Base-by-base conservation (phyloP, 2,797 vertebrate species). In the Acridotheres tristis region DNA sequence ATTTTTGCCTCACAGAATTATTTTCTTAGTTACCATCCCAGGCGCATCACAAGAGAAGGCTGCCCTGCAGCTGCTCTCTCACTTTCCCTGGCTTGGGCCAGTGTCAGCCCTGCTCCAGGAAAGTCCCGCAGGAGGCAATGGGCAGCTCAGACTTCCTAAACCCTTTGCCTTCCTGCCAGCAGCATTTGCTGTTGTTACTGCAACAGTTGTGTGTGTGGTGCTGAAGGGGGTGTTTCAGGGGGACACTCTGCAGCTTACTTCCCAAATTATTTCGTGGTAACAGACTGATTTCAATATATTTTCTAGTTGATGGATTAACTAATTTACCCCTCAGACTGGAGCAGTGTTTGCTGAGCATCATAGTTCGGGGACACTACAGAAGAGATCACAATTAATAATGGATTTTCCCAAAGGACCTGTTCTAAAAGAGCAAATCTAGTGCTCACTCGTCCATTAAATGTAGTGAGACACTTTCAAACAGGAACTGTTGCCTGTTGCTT, bases 361-460 rank as follows among this genome's bases (percentile, higher is more conserved):
- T 22, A 92, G 86, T 83, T 93, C 0, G 1, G 74, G 88, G 81
- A 68, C 74, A 48, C 71, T 90, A 53, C 58, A 71, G 88, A 80
- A 80, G 54, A 89, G 63, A 93, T 74, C 43, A 83, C 50, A 85
- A 93, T 93, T 93, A 94, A 87, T 77, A 91, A 93, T 93, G 81
- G 57, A 89, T 94, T 89, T 85, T 80, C 94, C 83, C 83, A 80
- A 85, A 82, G 45, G 83, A 82, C 29, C 45, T 89, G 74, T 91
- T 96, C 91, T 94, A 73, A 93, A 94, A 94, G 94, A 91, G 81
- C 80, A 94, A 82, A 79, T 92, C 38, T 87, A 67, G 77, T 63
- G 45, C 71, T 90, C 67, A 26, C n/a, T 57, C 61, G 80, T 57
- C 89, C 77, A 71, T 89, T 89, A 87, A 91, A 94, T 87, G 50